phyloP scores from a whole-genome alignment of 2,797 vertebrate species.

The Delichon dasypus region DNA sequence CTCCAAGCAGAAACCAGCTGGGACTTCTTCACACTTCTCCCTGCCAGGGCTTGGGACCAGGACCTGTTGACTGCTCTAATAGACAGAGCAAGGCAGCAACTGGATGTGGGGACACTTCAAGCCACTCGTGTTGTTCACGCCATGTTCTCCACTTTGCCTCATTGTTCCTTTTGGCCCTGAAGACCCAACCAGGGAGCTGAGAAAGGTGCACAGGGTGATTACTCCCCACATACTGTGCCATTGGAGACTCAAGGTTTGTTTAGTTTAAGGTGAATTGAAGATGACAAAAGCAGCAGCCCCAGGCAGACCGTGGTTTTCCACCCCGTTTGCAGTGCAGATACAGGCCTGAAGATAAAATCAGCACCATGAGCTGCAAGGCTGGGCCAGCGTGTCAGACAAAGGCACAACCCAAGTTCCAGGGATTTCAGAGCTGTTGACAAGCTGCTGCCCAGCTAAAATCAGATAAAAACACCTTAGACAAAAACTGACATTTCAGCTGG shows the following conservation, averaged over 20 bases:
- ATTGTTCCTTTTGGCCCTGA: background rate
- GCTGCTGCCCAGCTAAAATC: background rate
- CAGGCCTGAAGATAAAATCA: background rate
- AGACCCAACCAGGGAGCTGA: background rate
- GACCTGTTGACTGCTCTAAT: background rate
- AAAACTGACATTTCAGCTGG: slow-evolving; percentile 5
- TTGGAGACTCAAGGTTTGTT: background rate
- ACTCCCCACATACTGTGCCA: background rate
- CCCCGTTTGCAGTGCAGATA: background rate
- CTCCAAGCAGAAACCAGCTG: background rate
- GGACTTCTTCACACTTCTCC: background rate
- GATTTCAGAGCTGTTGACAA: slow-evolving; percentile 1
- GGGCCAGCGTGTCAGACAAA: background rate
- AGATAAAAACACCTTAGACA: background rate
- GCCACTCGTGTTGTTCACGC: accelerated
- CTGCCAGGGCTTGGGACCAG: background rate
- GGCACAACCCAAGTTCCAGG: background rate
- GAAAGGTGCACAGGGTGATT: accelerated
- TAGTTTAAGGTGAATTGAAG: background rate
- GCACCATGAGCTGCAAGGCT: background rate
- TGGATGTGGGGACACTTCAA: background rate
- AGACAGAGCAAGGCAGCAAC: background rate
- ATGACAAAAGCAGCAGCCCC: background rate
- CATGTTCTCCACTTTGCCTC: background rate
- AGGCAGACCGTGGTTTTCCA: background rate